A percentile compares a stretch with the other conserved stretches of the same genome.
Conservation (phyloP, 2,797 vertebrate species). For the Perdix hodgsoniae region DNA sequence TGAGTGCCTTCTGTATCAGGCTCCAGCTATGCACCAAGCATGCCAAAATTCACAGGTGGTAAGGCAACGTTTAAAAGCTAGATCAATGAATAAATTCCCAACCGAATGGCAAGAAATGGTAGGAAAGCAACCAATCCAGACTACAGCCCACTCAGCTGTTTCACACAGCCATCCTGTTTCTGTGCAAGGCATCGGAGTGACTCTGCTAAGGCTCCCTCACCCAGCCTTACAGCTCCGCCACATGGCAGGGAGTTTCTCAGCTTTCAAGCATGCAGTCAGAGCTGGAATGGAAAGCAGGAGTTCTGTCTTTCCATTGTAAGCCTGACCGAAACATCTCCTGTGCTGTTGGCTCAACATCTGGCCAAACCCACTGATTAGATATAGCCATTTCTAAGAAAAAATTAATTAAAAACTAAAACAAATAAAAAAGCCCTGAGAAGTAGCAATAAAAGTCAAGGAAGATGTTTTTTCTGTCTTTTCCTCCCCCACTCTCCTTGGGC, state of each 20-base stretch:
- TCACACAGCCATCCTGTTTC: background rate
- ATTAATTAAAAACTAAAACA: constrained; percentile 40
- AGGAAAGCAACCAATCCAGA: background rate
- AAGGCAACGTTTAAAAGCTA: background rate
- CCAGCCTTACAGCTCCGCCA: background rate
- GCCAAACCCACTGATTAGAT: constrained; percentile 38
- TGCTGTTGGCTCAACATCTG: constrained; percentile 8
- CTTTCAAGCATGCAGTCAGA: constrained; percentile 16
- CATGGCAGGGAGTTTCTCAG: background rate
- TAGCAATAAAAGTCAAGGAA: background rate
- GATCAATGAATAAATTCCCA: background rate
- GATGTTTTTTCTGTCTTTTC: background rate
- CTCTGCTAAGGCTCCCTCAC: background rate
- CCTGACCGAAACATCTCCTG: constrained; percentile 4
- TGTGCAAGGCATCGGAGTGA: background rate
- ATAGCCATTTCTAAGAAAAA: constrained; percentile 25
- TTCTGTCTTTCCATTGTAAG: background rate
- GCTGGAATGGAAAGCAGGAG: background rate
- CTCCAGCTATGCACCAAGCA: constrained; percentile 42
- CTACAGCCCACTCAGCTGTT: background rate
- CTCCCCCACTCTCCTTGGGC: background rate
- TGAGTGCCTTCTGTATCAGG: background rate
- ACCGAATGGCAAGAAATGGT: constrained; percentile 16
- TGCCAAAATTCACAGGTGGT: constrained; percentile 22
- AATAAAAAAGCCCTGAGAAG: background rate